A percentile compares a stretch with the other conserved stretches of the same genome.
Evolutionary conservation across 1,140 invertebrate species (phyloP).

Genomic region (Drosophila tani): DNA sequence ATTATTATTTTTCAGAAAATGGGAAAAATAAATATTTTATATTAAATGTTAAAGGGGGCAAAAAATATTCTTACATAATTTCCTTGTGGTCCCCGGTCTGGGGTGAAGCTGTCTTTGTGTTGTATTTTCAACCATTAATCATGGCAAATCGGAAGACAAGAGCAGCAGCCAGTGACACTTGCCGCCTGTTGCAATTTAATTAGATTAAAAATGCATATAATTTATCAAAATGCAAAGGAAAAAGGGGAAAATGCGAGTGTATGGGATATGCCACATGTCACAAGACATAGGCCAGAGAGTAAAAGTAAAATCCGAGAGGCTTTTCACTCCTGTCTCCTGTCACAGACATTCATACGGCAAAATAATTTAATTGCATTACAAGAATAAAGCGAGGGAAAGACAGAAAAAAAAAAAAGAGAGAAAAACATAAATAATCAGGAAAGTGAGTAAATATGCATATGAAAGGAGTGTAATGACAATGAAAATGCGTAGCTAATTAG

Average conservation of each 20-base stretch:
- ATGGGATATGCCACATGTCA: conserved; percentile 49
- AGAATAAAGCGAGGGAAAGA: not conserved
- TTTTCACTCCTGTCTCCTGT: conserved; percentile 13
- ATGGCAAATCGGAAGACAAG: conserved; percentile 31
- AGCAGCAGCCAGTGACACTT: conserved; percentile 51
- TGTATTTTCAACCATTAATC: conserved; percentile 36
- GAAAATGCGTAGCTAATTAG: conserved; percentile 79
- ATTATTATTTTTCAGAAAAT: not conserved
- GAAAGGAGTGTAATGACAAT: conserved; percentile 67
- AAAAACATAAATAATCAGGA: conserved; percentile 26
- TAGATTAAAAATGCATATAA: conserved; percentile 80
- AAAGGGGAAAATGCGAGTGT: not conserved
- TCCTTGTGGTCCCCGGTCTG: not conserved
- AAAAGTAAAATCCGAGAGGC: conserved; percentile 44
- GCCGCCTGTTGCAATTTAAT: conserved; percentile 59
- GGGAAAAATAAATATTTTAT: not conserved
- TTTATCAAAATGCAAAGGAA: conserved; percentile 57
- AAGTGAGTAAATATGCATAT: conserved; percentile 78
- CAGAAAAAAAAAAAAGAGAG: not conserved
- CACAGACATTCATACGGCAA: conserved; percentile 48
- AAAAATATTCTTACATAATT: not conserved
- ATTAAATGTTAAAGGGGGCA: not conserved
- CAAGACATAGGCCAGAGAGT: conserved; percentile 61
- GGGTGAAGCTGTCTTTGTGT: not conserved
- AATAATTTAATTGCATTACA: conserved; percentile 82